These are phyloP conservation scores for Acromyrmex heyeri DNA, from an alignment of 1,140 invertebrate species.

Conservation along the genomic window DNA sequence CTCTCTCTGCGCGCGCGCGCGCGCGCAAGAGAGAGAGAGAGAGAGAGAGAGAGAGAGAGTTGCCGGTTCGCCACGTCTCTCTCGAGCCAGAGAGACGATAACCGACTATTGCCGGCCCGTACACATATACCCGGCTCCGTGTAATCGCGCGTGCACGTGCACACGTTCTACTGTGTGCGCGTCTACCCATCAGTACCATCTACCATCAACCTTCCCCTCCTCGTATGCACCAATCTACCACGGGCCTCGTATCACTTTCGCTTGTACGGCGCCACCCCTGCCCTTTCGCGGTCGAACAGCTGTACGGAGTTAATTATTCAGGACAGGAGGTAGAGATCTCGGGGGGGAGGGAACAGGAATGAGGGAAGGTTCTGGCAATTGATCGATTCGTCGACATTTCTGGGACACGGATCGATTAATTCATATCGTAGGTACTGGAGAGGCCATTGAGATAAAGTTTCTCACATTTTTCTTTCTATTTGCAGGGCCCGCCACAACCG, in stretches of 20 bases:
- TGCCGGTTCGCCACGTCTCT: too few species aligned
- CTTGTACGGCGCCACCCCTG: conserved; percentile 49
- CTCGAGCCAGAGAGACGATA: not conserved
- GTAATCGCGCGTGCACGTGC: conserved; percentile 66
- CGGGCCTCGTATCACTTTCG: conserved; percentile 58
- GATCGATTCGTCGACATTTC: conserved; percentile 25
- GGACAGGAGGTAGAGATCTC: conserved; percentile 8
- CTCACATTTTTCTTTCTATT: conserved; percentile 81
- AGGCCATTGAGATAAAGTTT: not conserved
- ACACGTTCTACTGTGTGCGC: not conserved
- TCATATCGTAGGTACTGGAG: not conserved
- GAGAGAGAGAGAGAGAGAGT: conserved; percentile 22
- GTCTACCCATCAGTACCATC: not conserved
- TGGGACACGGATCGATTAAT: conserved; percentile 30
- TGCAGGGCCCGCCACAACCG: conserved; percentile 93
- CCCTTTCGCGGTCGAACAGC: conserved; percentile 72
- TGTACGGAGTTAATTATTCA: conserved; percentile 77
- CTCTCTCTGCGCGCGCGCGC: conserved; percentile 65
- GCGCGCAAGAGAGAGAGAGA: too few species aligned
- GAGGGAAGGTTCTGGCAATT: not conserved
- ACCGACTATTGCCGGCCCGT: not conserved
- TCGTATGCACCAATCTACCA: conserved; percentile 7
- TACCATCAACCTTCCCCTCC: not conserved
- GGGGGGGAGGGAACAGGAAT: not conserved
- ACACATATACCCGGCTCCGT: not conserved